Base-by-base conservation (phyloP, 2,888 invertebrate species). In the Punctoribates punctum region DNA sequence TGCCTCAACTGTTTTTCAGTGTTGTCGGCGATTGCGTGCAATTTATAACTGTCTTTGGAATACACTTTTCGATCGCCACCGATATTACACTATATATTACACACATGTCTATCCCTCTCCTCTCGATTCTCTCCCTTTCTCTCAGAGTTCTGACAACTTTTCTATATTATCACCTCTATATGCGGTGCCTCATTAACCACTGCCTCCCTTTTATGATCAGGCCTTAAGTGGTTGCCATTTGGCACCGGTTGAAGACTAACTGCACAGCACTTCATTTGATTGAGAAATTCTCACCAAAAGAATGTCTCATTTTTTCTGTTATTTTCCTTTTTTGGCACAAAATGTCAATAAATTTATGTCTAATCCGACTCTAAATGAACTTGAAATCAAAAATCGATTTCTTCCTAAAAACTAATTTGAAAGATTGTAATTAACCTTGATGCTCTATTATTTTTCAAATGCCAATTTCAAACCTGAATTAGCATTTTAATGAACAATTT, bases 141-240 rank as follows among this genome's bases (percentile, higher is more conserved):
- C 3, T n/a, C n/a, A n/a, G n/a, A n/a, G n/a, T n/a, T 17, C 48
- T 48, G 9, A 11, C 25, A 57, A 57, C 29, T n/a, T 25, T 34
- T 62, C 25, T 65, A 65, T 65, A 65, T 65, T 65, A 65, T 65
- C 65, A 65, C 65, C 65, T 65, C 27, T 27, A 29, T 27, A 65
- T 65, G 65, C 29, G 34, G 65, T 65, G 65, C 65, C 65, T 65
- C 65, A 65, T 65, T 65, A 65, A 65, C 27, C 65, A 34, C 29
- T 65, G 65, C 65, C 65, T 29, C n/a, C 65, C 17, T 65, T 65
- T 65, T 65, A 65, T 65, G 25, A 65, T 65, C n/a, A 65, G 25
- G 9, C 65, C 34, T 65, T 65, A 65, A 65, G 65, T 65, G 57
- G 57, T 57, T 57, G 23, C 20, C 57, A 65, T 34, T 65, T 34